phyloP scores from a whole-genome alignment of 37 sponge, comb jelly and placozoan species.

The Chondrilla cf. caribensis region DNA sequence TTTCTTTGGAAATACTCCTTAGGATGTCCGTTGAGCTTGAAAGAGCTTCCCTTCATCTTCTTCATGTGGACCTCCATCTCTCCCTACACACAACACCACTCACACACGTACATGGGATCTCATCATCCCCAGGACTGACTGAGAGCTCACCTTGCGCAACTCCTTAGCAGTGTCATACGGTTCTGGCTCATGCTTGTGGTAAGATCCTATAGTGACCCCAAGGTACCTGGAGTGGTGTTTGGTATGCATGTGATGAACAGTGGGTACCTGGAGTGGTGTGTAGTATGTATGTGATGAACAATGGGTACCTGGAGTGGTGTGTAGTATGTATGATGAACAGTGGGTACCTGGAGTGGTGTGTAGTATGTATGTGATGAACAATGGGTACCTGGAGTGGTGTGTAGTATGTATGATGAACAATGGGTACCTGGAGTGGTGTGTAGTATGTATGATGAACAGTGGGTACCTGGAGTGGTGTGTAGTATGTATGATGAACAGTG shows the following conservation, averaged over 20 bases:
- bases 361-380: too few species aligned
- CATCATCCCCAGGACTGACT: background rate
- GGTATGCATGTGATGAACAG: background rate
- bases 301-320: too few species aligned
- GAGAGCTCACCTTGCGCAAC: slow-evolving; percentile 39
- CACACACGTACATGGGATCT: background rate
- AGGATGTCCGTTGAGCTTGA: slow-evolving; percentile 80
- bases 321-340: too few species aligned
- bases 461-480: too few species aligned
- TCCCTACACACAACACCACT: slow-evolving; percentile 12
- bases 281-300: too few species aligned
- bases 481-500: too few species aligned
- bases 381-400: too few species aligned
- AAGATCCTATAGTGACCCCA: slow-evolving; percentile 68
- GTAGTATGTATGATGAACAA: too few species aligned
- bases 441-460: too few species aligned
- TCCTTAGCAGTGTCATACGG: slow-evolving; percentile 68
- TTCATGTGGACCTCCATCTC: slow-evolving; percentile 56
- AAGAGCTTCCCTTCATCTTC: slow-evolving; percentile 73
- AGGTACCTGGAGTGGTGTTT: slow-evolving; percentile 55
- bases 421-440: too few species aligned
- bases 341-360: too few species aligned
- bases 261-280: too few species aligned
- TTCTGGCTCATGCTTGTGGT: slow-evolving; percentile 53
- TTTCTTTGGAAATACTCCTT: slow-evolving; percentile 74